Percentiles rank a stretch among this genome's conserved stretches.
These are phyloP conservation scores for Pegoplata infirma DNA, from an alignment of 2,888 invertebrate genomes.

Conservation along the genomic window DNA sequence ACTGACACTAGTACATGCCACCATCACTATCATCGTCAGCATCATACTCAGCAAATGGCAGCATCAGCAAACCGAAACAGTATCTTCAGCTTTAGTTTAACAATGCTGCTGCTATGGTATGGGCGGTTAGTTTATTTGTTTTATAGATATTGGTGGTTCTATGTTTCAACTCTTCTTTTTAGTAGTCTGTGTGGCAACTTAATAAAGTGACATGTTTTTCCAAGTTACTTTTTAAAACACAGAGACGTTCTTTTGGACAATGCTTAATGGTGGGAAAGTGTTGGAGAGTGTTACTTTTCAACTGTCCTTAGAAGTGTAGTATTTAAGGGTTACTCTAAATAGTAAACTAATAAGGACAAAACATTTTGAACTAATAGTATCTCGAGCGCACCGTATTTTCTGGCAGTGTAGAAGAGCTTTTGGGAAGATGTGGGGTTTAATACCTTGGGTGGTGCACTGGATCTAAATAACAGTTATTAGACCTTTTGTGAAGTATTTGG, in stretches of 20 bases:
- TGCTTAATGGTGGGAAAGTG: too few relatives aligned
- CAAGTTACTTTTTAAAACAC: neutral
- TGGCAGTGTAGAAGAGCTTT: too few relatives aligned
- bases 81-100: neutral
- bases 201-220: neutral
- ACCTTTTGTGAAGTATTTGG: too few relatives aligned
- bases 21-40: conserved; percentile 9
- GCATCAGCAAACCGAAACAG: neutral
- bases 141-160: conserved; percentile 13
- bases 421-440: too few relatives aligned
- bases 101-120: neutral
- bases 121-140: conserved; percentile 39
- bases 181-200: neutral
- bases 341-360: too few relatives aligned
- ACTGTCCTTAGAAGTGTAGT: too few relatives aligned
- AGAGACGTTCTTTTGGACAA: neutral
- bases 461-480: too few relatives aligned
- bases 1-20: conserved; percentile 39
- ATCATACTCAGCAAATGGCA: neutral
- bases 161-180: neutral
- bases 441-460: too few relatives aligned
- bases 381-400: too few relatives aligned
- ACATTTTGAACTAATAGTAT: too few relatives aligned
- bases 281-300: too few relatives aligned
- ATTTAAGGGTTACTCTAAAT: too few relatives aligned